Evolutionary conservation across 2,888 invertebrate species (phyloP).

Genomic region (Agrotis exclamationis): DNA sequence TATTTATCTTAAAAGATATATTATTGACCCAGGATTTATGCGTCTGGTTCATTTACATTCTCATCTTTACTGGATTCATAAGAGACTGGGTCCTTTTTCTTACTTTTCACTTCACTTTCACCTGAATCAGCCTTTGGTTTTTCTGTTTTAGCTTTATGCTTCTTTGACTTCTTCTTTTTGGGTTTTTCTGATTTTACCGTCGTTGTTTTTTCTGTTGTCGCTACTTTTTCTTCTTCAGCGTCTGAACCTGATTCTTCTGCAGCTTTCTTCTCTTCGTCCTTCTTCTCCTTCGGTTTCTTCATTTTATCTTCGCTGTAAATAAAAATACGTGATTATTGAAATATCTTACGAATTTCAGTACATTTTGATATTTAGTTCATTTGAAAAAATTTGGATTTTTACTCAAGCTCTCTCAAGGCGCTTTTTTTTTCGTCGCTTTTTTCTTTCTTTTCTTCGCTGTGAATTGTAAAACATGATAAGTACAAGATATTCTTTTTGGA

Average conservation of each 20-base stretch:
- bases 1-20: conserved; percentile 57
- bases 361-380: neutral
- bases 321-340: neutral
- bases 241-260: conserved; percentile 31
- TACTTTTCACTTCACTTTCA: conserved; percentile 49
- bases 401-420: conserved; percentile 63
- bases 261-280: conserved; percentile 22
- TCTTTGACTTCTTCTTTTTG: conserved; percentile 64
- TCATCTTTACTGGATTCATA: conserved; percentile 86
- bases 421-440: conserved; percentile 60
- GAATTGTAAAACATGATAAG: conserved; percentile 20
- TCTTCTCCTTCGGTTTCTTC: conserved; percentile 39
- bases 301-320: conserved; percentile 34
- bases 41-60: conserved; percentile 83
- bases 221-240: conserved; percentile 56
- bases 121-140: conserved; percentile 48
- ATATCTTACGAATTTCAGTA: neutral
- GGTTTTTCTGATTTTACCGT: conserved; percentile 54
- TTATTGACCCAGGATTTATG: conserved; percentile 67
- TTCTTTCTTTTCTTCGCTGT: conserved; percentile 61
- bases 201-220: conserved; percentile 58
- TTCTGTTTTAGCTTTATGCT: conserved; percentile 54
- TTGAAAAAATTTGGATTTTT: conserved; percentile 24
- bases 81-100: conserved; percentile 68
- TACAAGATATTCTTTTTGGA: neutral